Base-by-base conservation (phyloP, 1,140 invertebrate species). In the Pteromalus puparum region DNA sequence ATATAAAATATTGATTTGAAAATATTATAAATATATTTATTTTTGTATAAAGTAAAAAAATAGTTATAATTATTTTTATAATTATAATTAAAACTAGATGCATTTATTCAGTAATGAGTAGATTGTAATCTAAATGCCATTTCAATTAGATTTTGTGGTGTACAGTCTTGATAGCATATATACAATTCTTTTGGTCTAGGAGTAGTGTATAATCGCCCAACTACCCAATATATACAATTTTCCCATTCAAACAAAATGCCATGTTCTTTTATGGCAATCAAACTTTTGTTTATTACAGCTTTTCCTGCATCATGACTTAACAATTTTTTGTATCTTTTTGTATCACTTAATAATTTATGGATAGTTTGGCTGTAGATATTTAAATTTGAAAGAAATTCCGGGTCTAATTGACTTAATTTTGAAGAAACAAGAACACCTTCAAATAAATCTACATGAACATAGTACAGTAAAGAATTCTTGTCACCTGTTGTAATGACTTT, bases 111-210 rank as follows among this genome's bases (percentile, higher is more conserved):
- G 53, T 21, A 30, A 10, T 75, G 79, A 15, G 28, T 67, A 48
- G n/a, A 73, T 76, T 86, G 85, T 53, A 97, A 92, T 85, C 96
- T 94, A 90, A 97, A 97, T 18, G 96, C 96, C 89, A 97, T 94
- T 94, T 97, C 97, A 10, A 97, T 94, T 81, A 97, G 93, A 93
- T 97, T 97, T 90, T 97, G 96, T 0, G 96, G 96, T 10, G 96
- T 94, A 68, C 94, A 94, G 84, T 97, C 96, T 85, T 96, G 94
- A 90, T 97, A 97, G 91, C 97, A 97, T 42, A 97, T 94, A 88
- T 97, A 97, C 0, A 97, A 92, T 90, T 97, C 96, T 88, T 95
- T 94, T 13, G 95, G 94, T 87, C 96, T 94, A 0, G 96, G 96
- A 74, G 94, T 94, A 82, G 95, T 95, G 88, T 97, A 96, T 15